Base-by-base conservation (phyloP, 2,797 vertebrate species). In the Naso thynnoides region DNA sequence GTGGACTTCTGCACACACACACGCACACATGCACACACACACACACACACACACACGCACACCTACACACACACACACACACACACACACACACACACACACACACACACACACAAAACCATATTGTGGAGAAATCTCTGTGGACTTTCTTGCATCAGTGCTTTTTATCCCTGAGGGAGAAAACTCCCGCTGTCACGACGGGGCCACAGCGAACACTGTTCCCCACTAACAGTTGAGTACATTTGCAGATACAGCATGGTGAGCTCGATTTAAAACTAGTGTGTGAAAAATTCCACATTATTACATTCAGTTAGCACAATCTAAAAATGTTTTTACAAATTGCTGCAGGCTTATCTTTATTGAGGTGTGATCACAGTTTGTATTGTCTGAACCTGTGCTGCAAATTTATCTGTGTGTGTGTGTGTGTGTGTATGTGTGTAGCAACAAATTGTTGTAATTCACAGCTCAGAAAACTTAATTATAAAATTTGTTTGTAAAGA, bases 131-230 rank as follows among this genome's bases (percentile, higher is more conserved):
- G 52, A 79, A 80, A 36, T 78, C 73, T 70, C 70, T 62, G 52
- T 57, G 42, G 76, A 58, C 33, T 55, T 78, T 69, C 53, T 66
- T 75, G 79, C 76, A 78, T 81, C 72, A 10, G 18, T 74, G 82
- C 56, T 38, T 73, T 66, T 68, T 52, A 24, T 56, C 67, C 70
- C 82, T 9, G 27, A 67, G 73, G 79, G 54, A 71, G 44, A 78
- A 70, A 42, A 38, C 31, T 59, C 54, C 29, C 31, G 56, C 62
- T 81, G 67, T 57, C 66, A 57, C 29, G 39, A 76, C 8, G 7
- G 42, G 31, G 47, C 19, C 58, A 50, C 45, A 36, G 11, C 23
- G 45, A 78, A 63, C 45, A 21, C 19, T 1, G 38, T 48, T 68
- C 31, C 45, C 16, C 31, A 21, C 23, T 56, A 78, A 69, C 45